Base-by-base conservation (phyloP, 2,797 vertebrate genomes). In the Sebastes hubbsi region DNA sequence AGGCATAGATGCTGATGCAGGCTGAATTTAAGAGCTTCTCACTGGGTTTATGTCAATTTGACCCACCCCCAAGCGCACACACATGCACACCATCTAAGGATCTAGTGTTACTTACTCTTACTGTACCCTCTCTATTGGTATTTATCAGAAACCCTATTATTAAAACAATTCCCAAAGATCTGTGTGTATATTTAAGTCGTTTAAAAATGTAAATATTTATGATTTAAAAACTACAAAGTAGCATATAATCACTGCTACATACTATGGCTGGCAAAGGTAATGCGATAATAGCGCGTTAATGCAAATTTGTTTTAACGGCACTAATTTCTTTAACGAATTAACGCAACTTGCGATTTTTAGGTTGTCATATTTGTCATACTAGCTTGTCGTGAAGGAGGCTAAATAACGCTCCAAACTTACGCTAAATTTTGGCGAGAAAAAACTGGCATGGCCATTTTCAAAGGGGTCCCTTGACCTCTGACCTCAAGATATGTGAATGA, bases 1-100 rank as follows among this genome's bases (percentile, higher is more conserved):
- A 80, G 55, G 81, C 62, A 80, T 54, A 32, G 76, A 74, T 92
- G 92, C 90, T 95, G 93, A 94, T 84, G 87, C 80, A 77, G 68
- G 86, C 89, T 84, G 82, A 90, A 92, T 77, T 75, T 61, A 82
- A 88, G 75, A 88, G 79, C 60, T 77, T 87, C 78, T 84, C 65
- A 32, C 46, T 67, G 75, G 73, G 72, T 88, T 87, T 90, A 82
- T 89, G 85, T 91, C 75, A 67, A 22, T 59, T 81, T 73, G 72
- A 66, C 34, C 22, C 62, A 64, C 34, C 24, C 77, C 52, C 42
- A 71, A 22, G n/a, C 16, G 3, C 66, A 72, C 36, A 42, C 34
- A 30, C 8, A 65, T 6, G 56, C 18, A 79, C 59, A 52, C 1
- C n/a, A 72, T 78, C 69, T 64, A 11, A 59, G 9, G 20, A 61